Evolutionary conservation across 2,888 invertebrate species (phyloP).

Genomic region (Nephrotoma flavescens): DNA sequence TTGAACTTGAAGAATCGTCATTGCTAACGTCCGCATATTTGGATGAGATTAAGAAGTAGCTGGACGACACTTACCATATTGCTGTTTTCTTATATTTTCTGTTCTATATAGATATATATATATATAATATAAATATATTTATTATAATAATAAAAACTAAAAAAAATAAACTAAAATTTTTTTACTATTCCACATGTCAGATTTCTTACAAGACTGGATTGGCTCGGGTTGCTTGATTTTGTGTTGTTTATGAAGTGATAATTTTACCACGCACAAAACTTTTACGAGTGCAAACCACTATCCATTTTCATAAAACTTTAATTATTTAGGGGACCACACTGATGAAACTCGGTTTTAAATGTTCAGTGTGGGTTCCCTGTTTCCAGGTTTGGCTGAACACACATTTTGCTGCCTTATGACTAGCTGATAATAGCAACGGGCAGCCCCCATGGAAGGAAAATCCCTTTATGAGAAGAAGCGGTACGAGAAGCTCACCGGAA

Average conservation of each 20-base stretch:
- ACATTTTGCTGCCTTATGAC: too few species aligned
- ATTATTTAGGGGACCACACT: too few species aligned
- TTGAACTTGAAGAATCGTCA: constrained; percentile 34
- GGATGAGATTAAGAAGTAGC: constrained; percentile 24
- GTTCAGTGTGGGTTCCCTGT: too few species aligned
- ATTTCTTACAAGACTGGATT: not conserved
- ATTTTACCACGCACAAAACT: not conserved
- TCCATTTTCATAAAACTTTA: too few species aligned
- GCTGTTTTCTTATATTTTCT: not conserved
- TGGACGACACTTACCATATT: not conserved
- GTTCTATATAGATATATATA: not conserved
- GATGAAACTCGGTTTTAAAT: too few species aligned
- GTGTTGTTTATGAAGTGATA: not conserved
- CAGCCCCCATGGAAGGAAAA: too few species aligned
- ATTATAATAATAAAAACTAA: not conserved
- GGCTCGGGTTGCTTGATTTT: not conserved
- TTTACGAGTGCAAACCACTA: too few species aligned
- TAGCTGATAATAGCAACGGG: too few species aligned
- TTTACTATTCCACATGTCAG: not conserved
- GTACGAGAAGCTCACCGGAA: too few species aligned
- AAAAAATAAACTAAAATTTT: not conserved
- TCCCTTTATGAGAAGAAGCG: too few species aligned
- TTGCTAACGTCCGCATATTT: constrained; percentile 42
- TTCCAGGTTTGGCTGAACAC: too few species aligned
- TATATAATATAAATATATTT: not conserved